A percentile compares a stretch with the other conserved stretches of the same genome.
phyloP scores from a whole-genome alignment of 2,113 vertebrate species.

The Panthera leo region DNA sequence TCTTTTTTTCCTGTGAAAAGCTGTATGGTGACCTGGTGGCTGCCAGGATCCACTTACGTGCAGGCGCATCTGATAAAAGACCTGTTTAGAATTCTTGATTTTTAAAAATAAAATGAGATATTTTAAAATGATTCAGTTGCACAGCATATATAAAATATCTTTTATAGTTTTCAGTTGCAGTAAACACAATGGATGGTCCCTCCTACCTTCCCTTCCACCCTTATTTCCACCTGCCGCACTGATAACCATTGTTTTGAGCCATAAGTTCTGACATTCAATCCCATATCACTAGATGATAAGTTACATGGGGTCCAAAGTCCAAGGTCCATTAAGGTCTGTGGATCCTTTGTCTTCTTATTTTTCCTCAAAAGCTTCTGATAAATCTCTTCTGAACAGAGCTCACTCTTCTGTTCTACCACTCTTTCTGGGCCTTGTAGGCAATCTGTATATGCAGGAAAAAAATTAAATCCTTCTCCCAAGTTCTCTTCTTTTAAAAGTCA shows the following conservation, averaged over 20 bases:
- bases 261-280: background rate
- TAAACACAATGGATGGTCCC: background rate
- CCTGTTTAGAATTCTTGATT: background rate
- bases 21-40: background rate
- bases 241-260: background rate
- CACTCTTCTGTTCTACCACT: background rate
- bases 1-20: background rate
- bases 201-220: background rate
- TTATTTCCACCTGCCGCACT: background rate
- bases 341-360: background rate
- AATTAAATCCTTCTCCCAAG: background rate
- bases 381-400: background rate
- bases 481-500: background rate
- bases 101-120: background rate
- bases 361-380: background rate
- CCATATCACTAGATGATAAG: background rate
- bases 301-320: background rate
- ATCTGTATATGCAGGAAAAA: background rate
- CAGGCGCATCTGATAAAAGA: background rate
- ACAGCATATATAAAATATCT: background rate
- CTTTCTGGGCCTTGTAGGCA: background rate
- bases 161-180: background rate
- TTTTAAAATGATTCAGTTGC: background rate
- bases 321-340: background rate
- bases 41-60: background rate